These are phyloP conservation scores for Tenualosa thibaudeaui DNA, from an alignment of 2,797 vertebrate genomes.

Conservation along the genomic window DNA sequence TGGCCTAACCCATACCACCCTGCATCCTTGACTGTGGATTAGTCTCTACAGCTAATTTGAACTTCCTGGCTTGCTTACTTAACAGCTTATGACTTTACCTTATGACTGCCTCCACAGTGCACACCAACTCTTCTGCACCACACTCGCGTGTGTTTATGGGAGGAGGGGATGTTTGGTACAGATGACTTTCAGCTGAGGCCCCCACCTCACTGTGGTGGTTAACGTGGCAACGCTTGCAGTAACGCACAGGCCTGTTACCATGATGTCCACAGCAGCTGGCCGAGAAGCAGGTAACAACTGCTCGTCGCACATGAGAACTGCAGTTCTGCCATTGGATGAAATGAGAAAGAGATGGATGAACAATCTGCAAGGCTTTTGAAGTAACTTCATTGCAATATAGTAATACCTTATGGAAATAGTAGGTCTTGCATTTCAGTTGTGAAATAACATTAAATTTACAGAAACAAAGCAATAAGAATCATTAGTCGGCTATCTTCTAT, in stretches of 20 bases:
- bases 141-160: conserved; percentile 98
- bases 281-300: conserved; percentile 98
- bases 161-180: conserved; percentile 97
- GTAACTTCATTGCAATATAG: too few relatives aligned
- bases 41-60: too few relatives aligned
- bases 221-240: conserved; percentile 97
- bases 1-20: too few relatives aligned
- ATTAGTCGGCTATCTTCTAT: too few relatives aligned
- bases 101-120: conserved; percentile 96
- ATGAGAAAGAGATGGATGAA: background rate
- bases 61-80: too few relatives aligned
- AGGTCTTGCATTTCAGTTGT: too few relatives aligned
- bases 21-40: too few relatives aligned
- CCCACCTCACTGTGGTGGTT: conserved; percentile 97
- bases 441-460: too few relatives aligned
- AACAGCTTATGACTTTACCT: conserved; percentile 73
- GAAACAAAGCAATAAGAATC: too few relatives aligned
- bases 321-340: conserved; percentile 83
- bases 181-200: conserved; percentile 89
- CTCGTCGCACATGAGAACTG: conserved; percentile 95
- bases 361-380: too few relatives aligned
- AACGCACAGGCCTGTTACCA: conserved; percentile 96
- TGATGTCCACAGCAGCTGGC: conserved; percentile 97
- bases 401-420: too few relatives aligned
- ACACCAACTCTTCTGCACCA: conserved; percentile 96